Evolutionary conservation across 2,113 vertebrate species (phyloP).

Genomic region (Toxotes jaculatrix): DNA sequence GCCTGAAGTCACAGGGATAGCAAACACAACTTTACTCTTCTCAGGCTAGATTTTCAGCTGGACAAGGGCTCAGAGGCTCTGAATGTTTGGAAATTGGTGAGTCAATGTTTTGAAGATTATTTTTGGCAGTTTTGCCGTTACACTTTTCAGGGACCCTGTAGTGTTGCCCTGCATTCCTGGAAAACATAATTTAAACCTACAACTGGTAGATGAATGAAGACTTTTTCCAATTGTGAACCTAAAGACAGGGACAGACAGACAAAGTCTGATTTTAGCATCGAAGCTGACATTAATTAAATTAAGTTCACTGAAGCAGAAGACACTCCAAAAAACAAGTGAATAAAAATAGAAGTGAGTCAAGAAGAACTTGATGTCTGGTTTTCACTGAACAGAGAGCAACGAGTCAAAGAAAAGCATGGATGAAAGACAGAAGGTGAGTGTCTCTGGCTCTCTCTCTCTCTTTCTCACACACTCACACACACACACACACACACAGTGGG

Average conservation of each 20-base stretch:
- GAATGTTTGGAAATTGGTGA: neutral
- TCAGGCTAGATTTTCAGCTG: neutral
- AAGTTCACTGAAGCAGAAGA: neutral
- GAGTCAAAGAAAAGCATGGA: no score
- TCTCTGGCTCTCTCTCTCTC: no score
- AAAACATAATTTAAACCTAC: neutral
- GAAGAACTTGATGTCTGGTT: no score
- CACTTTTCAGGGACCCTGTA: neutral
- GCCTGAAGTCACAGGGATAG: constrained; percentile 5
- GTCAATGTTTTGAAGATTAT: neutral
- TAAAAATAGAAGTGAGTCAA: neutral
- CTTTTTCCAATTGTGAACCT: neutral
- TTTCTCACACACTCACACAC: no score
- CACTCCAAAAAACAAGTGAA: neutral
- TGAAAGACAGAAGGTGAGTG: neutral
- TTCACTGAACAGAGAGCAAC: no score
- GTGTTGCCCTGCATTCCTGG: neutral
- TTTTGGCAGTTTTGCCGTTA: neutral
- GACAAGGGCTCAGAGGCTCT: neutral
- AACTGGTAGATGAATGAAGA: neutral
- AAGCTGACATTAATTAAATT: neutral
- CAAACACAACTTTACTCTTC: neutral
- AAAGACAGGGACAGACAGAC: neutral
- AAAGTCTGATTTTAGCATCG: neutral
- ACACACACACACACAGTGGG: no score